Conservation (phyloP, 2,888 invertebrate species). For the Ophion ellenae region DNA sequence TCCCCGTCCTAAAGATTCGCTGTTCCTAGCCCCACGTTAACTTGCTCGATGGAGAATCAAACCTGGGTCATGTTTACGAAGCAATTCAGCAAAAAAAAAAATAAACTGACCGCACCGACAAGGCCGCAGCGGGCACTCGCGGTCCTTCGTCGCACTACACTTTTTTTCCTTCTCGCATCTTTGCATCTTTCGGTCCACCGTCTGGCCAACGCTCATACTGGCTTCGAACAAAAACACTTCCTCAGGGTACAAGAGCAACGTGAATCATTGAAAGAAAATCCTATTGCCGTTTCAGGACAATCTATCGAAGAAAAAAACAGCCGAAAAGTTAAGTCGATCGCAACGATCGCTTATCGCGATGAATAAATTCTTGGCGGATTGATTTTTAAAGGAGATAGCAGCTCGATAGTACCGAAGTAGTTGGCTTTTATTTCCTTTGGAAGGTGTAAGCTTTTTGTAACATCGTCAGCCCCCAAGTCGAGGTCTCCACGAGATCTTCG, state of each 20-base stretch:
- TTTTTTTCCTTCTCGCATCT: conserved; percentile 16
- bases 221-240: conserved; percentile 44
- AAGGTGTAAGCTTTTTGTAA: too few relatives aligned
- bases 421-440: too few relatives aligned
- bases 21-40: not conserved
- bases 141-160: conserved; percentile 5
- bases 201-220: conserved; percentile 30
- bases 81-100: too few relatives aligned
- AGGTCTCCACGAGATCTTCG: too few relatives aligned
- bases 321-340: not conserved
- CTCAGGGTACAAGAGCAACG: conserved; percentile 11
- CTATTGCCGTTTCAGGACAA: too few relatives aligned
- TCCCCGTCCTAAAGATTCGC: not conserved
- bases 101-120: not conserved
- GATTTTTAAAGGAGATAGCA: too few relatives aligned
- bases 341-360: not conserved
- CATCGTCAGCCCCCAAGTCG: too few relatives aligned
- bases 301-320: conserved; percentile 4
- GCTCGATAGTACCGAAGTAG: too few relatives aligned
- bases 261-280: conserved; percentile 1
- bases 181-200: conserved; percentile 13
- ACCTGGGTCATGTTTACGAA: not conserved
- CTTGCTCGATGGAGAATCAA: not conserved
- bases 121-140: not conserved
- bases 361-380: too few relatives aligned